Evolutionary conservation across 2,113 vertebrate species (phyloP), one percentile per base, ranked within the genome.

Genomic region (Hepsetus odoe): DNA sequence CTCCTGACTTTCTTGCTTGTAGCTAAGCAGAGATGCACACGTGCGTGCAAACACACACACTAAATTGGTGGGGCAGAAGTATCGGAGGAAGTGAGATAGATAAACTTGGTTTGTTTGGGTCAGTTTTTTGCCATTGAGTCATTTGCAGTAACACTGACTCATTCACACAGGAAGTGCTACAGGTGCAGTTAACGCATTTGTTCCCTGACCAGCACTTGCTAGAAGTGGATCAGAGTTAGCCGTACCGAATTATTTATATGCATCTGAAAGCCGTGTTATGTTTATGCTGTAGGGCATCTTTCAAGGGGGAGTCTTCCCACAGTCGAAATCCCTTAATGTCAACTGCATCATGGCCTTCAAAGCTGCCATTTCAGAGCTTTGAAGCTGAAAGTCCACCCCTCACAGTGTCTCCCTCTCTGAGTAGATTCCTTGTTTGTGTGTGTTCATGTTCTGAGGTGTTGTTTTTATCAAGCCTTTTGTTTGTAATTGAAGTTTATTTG

Each of bases 281-380:
- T 32, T 61, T 26, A 61, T 4, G 51, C 16, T 46, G 22, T 30
- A 30, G 38, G 11, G 28, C 53, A 46, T 13, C 18, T 61, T 35
- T 76, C 53, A 77, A 49, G 38, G 11, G 2, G 20, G 64, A 20
- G 22, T 70, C 26, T 6, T 0, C 44, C 12, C 33, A 32, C 33
- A 51, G 13, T 24, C 11, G 13, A 69, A 59, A 59, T 70, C 68
- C 14, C 9, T 53, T 13, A 30, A 55, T 44, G 53, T 76, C 38
- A 72, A 8, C 28, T 58, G 26, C 11, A 26, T 38, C 26, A 44
- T 12, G 16, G 16, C 53, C 51, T 76, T 66, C 33, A 3, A 61
- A 80, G 74, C 74, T 83, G 73, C 58, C 58, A 80, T 73, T 56
- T 64, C 12, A 68, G 42, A 14, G 22, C 78, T 87, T 84, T 82